Evolutionary conservation across 1,140 invertebrate genomes (phyloP).

Genomic region (Eumaeus atala): DNA sequence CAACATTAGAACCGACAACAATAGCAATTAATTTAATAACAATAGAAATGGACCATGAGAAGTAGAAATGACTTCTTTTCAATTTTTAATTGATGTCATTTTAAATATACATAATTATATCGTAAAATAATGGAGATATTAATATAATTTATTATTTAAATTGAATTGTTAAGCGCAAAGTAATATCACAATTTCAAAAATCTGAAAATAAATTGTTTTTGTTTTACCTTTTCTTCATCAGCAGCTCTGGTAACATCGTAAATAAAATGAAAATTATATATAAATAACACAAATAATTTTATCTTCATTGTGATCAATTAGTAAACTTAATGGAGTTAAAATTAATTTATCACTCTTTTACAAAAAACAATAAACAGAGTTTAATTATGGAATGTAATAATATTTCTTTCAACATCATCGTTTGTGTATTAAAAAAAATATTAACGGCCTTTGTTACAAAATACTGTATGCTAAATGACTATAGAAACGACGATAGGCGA

Average conservation of each 20-base stretch:
- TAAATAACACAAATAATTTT: slow-evolving; percentile 49
- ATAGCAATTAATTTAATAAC: too few relatives aligned
- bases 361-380: slow-evolving; percentile 32
- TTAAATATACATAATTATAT: too few relatives aligned
- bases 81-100: too few relatives aligned
- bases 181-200: slow-evolving; percentile 15
- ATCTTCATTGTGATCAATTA: slow-evolving; percentile 53
- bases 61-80: too few relatives aligned
- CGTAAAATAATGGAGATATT: too few relatives aligned
- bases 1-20: too few relatives aligned
- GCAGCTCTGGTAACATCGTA: slow-evolving; percentile 42
- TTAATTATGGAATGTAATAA: slow-evolving; percentile 7
- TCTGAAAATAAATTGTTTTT: slow-evolving; percentile 16
- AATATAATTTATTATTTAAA: too few relatives aligned
- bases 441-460: slow-evolving; percentile 34
- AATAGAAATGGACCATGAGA: too few relatives aligned
- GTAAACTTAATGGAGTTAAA: slow-evolving; percentile 17
- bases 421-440: slow-evolving; percentile 20
- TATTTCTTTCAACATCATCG: slow-evolving; percentile 5
- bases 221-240: slow-evolving; percentile 49
- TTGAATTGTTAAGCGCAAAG: not conserved
- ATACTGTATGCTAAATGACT: slow-evolving; percentile 29
- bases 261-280: slow-evolving; percentile 51
- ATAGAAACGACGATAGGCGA: slow-evolving; percentile 41
- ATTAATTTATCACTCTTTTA: slow-evolving; percentile 42